Evolutionary conservation across 2,888 invertebrate genomes (phyloP).

Genomic region (Auanema sp.): DNA sequence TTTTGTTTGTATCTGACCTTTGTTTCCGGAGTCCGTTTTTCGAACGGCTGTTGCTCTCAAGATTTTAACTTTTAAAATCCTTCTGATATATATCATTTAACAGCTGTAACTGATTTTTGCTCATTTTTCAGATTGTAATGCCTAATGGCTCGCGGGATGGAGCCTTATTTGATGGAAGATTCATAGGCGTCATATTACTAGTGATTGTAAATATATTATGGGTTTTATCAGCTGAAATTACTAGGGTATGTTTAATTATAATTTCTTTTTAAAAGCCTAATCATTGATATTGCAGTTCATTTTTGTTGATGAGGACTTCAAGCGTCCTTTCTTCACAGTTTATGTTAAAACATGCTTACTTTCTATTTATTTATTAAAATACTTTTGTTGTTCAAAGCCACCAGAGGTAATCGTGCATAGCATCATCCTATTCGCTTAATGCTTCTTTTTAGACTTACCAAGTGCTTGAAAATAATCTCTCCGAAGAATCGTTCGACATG

Average conservation of each 20-base stretch:
- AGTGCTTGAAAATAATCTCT: constrained; percentile 19
- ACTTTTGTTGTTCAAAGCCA: constrained; percentile 10
- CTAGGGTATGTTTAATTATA: constrained; percentile 74
- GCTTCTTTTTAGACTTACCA: constrained; percentile 19
- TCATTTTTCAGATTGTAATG: neutral
- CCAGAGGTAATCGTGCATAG: neutral
- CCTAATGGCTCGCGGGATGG: constrained; percentile 1
- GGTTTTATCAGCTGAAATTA: constrained; percentile 91
- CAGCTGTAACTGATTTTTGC: neutral
- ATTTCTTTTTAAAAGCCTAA: neutral
- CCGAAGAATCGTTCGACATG: constrained; percentile 26
- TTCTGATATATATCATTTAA: too few relatives aligned
- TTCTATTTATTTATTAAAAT: constrained; percentile 83
- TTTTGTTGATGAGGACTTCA: constrained; percentile 76
- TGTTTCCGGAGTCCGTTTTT: too few relatives aligned
- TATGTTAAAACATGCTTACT: constrained; percentile 93
- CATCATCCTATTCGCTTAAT: neutral
- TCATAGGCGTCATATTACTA: constrained; percentile 80
- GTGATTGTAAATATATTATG: constrained; percentile 90
- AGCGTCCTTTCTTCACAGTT: constrained; percentile 92
- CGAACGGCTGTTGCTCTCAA: too few relatives aligned
- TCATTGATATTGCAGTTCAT: constrained; percentile 70
- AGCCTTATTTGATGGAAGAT: constrained; percentile 6
- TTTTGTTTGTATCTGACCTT: too few relatives aligned
- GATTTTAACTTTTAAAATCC: too few relatives aligned